phyloP scores from a whole-genome alignment of 2,113 vertebrate genomes.

The Siniperca knerii region DNA sequence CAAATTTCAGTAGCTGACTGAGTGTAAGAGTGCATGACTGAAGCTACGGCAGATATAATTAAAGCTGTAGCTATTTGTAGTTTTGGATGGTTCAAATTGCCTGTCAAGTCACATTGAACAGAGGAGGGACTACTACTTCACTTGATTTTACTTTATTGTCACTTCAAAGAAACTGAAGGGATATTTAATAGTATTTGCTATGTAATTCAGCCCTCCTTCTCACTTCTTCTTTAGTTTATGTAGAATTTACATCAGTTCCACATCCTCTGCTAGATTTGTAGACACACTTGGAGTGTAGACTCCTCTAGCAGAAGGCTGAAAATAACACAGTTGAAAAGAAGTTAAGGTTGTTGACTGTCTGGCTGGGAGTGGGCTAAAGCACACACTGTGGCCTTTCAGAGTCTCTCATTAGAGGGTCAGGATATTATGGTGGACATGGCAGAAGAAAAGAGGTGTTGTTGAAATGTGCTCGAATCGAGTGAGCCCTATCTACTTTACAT shows the following conservation, averaged over 20 bases:
- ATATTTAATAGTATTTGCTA: conserved; percentile 8
- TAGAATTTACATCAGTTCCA: conserved; percentile 28
- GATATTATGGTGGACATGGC: conserved; percentile 48
- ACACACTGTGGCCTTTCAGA: conserved; percentile 72
- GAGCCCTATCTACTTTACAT: not conserved
- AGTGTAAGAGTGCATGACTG: not conserved
- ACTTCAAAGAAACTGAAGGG: conserved; percentile 1
- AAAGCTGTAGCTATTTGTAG: conserved; percentile 46
- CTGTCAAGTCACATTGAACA: not conserved
- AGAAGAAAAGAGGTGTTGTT: conserved; percentile 62
- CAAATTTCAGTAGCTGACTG: conserved; percentile 17
- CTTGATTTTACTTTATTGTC: not conserved
- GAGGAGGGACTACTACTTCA: conserved; percentile 1
- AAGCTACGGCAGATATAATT: conserved; percentile 15
- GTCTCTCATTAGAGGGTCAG: conserved; percentile 46
- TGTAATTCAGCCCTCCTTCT: not conserved
- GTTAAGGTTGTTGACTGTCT: conserved; percentile 46
- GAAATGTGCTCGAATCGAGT: conserved; percentile 11
- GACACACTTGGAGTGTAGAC: not conserved
- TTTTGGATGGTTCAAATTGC: conserved; percentile 28
- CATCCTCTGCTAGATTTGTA: conserved; percentile 19
- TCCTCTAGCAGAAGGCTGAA: not conserved
- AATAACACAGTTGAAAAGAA: conserved; percentile 40
- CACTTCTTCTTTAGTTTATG: not conserved
- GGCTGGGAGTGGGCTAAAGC: conserved; percentile 30